These are phyloP conservation scores for Spilosoma lubricipeda DNA, from an alignment of 2,888 invertebrate genomes.

Conservation along the genomic window DNA sequence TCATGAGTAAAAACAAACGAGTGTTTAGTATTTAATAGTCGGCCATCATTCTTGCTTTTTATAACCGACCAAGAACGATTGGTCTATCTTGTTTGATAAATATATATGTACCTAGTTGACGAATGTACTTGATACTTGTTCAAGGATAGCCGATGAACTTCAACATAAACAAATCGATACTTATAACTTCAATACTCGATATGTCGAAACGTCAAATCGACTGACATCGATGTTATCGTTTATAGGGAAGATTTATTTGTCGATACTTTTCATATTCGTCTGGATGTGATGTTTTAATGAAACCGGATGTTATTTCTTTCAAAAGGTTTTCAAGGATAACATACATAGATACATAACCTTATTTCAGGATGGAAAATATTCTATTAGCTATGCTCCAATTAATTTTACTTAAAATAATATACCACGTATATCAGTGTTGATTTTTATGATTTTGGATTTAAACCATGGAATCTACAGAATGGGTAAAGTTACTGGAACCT, in stretches of 20 bases:
- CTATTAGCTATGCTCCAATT: background rate
- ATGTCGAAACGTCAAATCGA: background rate
- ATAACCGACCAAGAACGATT: constrained; percentile 19
- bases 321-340: background rate
- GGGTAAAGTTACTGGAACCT: too few relatives aligned
- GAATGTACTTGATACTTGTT: background rate
- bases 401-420: background rate
- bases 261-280: background rate
- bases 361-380: background rate
- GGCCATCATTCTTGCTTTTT: constrained; percentile 23
- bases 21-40: constrained; percentile 24
- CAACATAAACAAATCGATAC: background rate
- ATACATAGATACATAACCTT: background rate
- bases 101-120: constrained; percentile 7
- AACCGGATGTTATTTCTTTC: background rate
- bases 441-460: too few relatives aligned
- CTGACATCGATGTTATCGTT: background rate
- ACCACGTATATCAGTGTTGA: background rate
- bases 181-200: background rate
- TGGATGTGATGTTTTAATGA: background rate
- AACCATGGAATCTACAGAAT: too few relatives aligned
- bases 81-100: constrained; percentile 28
- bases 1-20: constrained; percentile 27
- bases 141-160: constrained; percentile 18
- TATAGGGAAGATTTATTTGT: background rate